phyloP scores from a whole-genome alignment of 2,113 vertebrate genomes.

The Columba livia region DNA sequence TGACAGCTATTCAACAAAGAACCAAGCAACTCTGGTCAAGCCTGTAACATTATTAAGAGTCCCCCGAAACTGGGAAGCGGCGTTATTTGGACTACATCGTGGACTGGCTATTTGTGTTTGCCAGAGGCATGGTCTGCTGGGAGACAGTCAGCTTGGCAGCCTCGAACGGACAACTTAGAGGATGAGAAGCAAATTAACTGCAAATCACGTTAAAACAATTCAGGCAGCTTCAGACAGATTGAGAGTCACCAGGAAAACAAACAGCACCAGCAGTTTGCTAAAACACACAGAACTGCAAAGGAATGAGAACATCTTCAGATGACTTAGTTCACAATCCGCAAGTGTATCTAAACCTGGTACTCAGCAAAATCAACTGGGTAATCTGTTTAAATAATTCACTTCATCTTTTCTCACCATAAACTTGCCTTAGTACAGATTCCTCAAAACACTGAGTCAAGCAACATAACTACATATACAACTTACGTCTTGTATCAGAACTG shows the following conservation, averaged over 20 bases:
- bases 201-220: slow-evolving; percentile 42
- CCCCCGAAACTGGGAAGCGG: not conserved
- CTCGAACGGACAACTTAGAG: not conserved
- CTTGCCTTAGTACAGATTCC: not conserved
- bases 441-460: not conserved
- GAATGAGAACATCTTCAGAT: slow-evolving; percentile 24
- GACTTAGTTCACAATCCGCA: slow-evolving; percentile 37
- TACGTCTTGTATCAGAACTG: not conserved
- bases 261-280: slow-evolving; percentile 35
- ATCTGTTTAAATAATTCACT: not conserved
- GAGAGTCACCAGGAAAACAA: slow-evolving; percentile 30
- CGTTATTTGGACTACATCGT: not conserved
- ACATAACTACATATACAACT: accelerated
- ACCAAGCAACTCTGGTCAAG: not conserved
- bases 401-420: not conserved
- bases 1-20: not conserved
- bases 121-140: slow-evolving; percentile 34
- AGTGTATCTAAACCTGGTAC: not conserved
- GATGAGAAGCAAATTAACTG: slow-evolving; percentile 42
- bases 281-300: not conserved
- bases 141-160: slow-evolving; percentile 38
- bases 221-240: slow-evolving; percentile 17
- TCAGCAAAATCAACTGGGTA: not conserved
- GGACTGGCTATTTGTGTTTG: not conserved
- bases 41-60: not conserved